Conservation (phyloP, 2,888 invertebrate genomes). For the Rugalucina vietnamica region DNA sequence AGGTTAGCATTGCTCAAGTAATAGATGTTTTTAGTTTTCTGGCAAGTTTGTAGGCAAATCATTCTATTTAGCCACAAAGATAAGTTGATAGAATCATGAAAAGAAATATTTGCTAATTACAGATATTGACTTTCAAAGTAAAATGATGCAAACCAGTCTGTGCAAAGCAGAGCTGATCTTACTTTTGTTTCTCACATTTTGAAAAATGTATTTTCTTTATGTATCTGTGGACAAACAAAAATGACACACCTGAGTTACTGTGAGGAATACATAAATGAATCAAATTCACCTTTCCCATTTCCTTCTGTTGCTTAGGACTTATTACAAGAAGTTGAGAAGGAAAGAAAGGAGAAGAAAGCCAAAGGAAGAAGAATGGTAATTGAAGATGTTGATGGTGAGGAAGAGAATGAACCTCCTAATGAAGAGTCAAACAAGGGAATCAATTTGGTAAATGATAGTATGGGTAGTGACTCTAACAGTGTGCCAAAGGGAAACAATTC, state of each 20-base stretch:
- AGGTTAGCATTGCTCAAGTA: too few species aligned
- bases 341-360: constrained; percentile 70
- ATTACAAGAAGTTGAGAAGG: constrained; percentile 70
- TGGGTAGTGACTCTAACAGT: background rate
- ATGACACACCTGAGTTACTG: too few species aligned
- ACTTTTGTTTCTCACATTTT: too few species aligned
- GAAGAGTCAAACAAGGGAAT: background rate
- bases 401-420: constrained; percentile 22
- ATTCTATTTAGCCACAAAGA: too few species aligned
- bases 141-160: too few species aligned
- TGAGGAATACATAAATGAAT: too few species aligned
- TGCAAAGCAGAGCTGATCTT: too few species aligned
- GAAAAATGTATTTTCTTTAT: too few species aligned
- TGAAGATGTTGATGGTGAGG: constrained; percentile 79
- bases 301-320: constrained; percentile 67
- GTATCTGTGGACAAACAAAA: too few species aligned
- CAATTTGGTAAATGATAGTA: background rate
- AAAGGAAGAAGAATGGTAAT: constrained; percentile 81
- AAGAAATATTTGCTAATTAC: background rate
- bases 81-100: constrained; percentile 14
- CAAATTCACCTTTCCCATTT: too few species aligned
- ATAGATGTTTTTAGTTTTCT: too few species aligned
- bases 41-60: too few species aligned
- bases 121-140: background rate
- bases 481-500: background rate